A percentile compares a stretch with the other conserved stretches of the same genome.
Conservation (phyloP, 2,888 invertebrate genomes). For the Dolomedes plantarius region DNA sequence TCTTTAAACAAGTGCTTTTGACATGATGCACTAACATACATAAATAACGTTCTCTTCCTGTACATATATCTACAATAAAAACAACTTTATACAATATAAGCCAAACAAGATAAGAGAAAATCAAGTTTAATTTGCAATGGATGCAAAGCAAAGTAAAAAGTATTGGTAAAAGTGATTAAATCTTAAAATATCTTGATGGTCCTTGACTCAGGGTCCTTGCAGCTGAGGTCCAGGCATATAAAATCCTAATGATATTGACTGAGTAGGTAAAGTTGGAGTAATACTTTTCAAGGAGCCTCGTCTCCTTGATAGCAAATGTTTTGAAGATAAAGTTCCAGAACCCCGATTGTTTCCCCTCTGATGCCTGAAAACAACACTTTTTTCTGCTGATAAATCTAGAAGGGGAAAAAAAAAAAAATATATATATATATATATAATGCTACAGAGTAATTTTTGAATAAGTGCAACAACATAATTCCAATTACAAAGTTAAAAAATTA, state of each 20-base stretch:
- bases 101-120: constrained; percentile 2
- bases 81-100: constrained; percentile 53
- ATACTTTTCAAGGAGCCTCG: constrained; percentile 24
- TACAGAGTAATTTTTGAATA: too few species aligned
- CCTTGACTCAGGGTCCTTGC: constrained; percentile 39
- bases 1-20: not conserved
- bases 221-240: constrained; percentile 67
- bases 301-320: constrained; percentile 35
- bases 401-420: not conserved
- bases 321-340: constrained; percentile 24
- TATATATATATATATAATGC: not conserved
- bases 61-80: constrained; percentile 70
- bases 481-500: too few species aligned
- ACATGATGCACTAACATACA: constrained; percentile 28
- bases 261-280: constrained; percentile 29
- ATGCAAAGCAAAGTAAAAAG: not conserved
- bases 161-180: not conserved
- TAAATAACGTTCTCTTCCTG: constrained; percentile 55
- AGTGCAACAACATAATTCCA: not conserved
- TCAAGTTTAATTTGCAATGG: not conserved
- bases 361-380: constrained; percentile 31
- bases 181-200: not conserved
- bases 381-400: constrained; percentile 21
- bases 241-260: constrained; percentile 67
- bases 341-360: constrained; percentile 21